Percentiles rank a stretch among this genome's conserved stretches.
Conservation (phyloP, 1,140 invertebrate species). For the Drosophila sproati region DNA sequence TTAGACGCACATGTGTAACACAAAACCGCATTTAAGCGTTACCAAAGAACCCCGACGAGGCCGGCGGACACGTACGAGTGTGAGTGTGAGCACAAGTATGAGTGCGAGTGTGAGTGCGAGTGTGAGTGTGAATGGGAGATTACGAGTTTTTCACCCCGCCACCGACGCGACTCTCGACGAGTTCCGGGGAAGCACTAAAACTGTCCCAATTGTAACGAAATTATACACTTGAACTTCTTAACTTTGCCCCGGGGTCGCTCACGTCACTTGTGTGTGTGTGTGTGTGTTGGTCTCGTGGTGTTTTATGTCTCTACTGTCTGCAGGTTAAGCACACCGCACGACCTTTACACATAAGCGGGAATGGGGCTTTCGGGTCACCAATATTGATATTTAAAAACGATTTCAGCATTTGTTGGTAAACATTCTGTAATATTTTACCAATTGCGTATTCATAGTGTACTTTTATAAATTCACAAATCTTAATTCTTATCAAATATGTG, state of each 20-base stretch:
- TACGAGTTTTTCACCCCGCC: slow-evolving; percentile 15
- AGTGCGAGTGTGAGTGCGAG: background rate
- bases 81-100: background rate
- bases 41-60: slow-evolving; percentile 12
- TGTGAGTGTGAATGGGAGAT: background rate
- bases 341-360: background rate
- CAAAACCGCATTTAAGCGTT: slow-evolving; percentile 77
- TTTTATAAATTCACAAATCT: no score
- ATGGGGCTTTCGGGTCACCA: background rate
- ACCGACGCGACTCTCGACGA: slow-evolving; percentile 26
- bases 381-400: background rate
- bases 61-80: background rate
- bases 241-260: slow-evolving; percentile 44
- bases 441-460: no score
- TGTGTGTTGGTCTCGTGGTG: slow-evolving; percentile 5
- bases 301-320: slow-evolving; percentile 5
- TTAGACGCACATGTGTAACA: slow-evolving; percentile 82
- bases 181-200: slow-evolving; percentile 81
- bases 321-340: slow-evolving; percentile 15
- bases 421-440: background rate
- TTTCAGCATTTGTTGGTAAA: background rate
- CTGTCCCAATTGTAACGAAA: slow-evolving; percentile 77
- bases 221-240: slow-evolving; percentile 80
- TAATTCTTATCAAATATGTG: no score
- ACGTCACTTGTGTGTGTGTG: slow-evolving; percentile 5